Evolutionary conservation across 2,113 vertebrate genomes (phyloP).

Genomic region (Toxotes jaculatrix): DNA sequence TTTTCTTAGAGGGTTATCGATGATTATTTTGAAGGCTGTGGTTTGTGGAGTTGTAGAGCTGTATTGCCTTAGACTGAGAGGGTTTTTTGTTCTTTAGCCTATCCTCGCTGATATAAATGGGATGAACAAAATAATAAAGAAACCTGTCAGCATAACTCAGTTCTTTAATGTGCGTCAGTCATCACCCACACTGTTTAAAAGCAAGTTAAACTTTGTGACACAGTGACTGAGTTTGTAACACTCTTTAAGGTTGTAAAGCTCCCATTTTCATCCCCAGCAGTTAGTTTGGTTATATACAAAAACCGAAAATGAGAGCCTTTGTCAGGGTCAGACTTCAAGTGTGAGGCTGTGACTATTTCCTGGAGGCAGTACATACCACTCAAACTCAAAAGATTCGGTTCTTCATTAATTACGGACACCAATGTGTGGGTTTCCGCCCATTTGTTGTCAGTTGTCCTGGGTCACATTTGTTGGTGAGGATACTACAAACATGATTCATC

Average conservation of each 20-base stretch:
- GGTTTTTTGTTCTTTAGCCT: too few relatives aligned
- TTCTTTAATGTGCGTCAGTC: too few relatives aligned
- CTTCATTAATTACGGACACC: not conserved
- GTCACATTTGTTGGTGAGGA: not conserved
- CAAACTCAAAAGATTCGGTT: not conserved
- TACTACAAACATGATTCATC: not conserved
- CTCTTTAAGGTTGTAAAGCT: not conserved
- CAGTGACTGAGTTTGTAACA: not conserved
- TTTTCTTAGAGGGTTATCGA: too few relatives aligned
- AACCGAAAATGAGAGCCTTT: too few relatives aligned
- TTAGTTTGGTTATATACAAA: too few relatives aligned
- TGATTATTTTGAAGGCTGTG: too few relatives aligned
- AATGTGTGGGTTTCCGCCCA: not conserved
- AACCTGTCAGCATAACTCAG: too few relatives aligned
- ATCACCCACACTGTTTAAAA: not conserved
- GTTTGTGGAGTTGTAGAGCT: too few relatives aligned
- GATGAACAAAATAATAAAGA: too few relatives aligned
- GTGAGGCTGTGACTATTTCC: not conserved
- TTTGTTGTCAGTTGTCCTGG: not conserved
- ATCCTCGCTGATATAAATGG: too few relatives aligned
- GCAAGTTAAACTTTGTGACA: not conserved
- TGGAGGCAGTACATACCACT: not conserved
- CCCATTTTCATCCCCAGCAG: not conserved
- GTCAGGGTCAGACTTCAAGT: not conserved
- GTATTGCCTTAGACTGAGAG: too few relatives aligned